Evolutionary conservation across 2,797 vertebrate genomes (phyloP).

Genomic region (Alauda arvensis): DNA sequence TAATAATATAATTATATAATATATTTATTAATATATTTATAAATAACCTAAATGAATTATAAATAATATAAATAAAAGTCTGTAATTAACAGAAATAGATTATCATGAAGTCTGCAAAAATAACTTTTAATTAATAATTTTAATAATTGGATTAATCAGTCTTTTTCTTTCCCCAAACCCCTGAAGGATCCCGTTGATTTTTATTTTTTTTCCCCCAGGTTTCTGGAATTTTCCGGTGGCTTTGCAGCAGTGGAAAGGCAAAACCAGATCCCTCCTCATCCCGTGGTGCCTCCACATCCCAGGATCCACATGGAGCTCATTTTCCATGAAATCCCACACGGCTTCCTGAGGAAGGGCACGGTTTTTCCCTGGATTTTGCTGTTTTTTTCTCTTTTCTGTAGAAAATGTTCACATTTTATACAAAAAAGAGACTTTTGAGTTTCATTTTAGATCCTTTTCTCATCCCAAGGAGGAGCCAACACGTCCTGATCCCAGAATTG

Average conservation of each 20-base stretch:
- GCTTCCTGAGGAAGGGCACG: too few species aligned
- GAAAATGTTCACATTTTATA: too few species aligned
- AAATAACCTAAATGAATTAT: too few species aligned
- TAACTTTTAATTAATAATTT: not conserved
- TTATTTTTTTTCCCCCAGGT: not conserved
- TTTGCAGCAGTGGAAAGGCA: rapidly evolving
- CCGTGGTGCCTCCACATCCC: not conserved
- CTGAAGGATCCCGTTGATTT: not conserved
- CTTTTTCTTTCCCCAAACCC: not conserved
- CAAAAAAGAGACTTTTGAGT: not conserved
- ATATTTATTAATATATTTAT: too few species aligned
- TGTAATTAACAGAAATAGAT: not conserved
- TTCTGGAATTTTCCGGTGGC: not conserved
- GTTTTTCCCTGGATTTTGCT: not conserved
- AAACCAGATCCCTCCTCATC: not conserved
- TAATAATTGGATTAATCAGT: too few species aligned
- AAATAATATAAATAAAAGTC: not conserved
- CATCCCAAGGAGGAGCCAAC: not conserved
- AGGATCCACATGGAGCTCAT: not conserved
- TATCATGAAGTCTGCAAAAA: not conserved
- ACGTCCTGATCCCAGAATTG: not conserved
- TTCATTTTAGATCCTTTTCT: not conserved
- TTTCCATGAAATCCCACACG: not conserved
- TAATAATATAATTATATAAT: too few species aligned
- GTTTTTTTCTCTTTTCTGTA: too few species aligned